Conservation (phyloP, 2,113 vertebrate genomes). For the Coracopsis vasa region DNA sequence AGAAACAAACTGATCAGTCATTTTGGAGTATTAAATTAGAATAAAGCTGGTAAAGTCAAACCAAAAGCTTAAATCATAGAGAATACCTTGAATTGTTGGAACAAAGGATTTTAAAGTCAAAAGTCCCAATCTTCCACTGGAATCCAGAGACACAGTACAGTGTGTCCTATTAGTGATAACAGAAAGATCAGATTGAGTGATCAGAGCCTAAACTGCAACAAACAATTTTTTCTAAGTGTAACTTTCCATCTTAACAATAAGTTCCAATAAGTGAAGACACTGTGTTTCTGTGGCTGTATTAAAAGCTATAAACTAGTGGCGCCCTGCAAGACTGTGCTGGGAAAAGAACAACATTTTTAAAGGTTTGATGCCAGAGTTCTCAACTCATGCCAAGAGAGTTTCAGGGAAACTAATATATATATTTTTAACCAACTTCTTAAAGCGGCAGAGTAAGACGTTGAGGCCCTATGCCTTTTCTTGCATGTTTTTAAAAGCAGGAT, state of each 20-base stretch:
- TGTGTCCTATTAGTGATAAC: neutral
- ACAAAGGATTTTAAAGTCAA: neutral
- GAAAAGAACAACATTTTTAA: slow-evolving; percentile 26
- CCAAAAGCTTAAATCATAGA: neutral
- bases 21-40: neutral
- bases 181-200: neutral
- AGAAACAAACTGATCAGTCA: neutral
- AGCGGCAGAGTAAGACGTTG: neutral
- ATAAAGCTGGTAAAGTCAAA: neutral
- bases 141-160: neutral
- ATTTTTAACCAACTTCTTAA: slow-evolving; percentile 40
- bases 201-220: neutral
- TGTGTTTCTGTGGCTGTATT: neutral
- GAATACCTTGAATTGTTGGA: neutral
- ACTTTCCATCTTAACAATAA: neutral
- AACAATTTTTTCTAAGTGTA: neutral
- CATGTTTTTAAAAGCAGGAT: neutral
- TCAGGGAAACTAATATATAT: neutral
- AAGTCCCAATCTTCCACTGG: neutral
- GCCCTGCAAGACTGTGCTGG: neutral
- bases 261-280: neutral
- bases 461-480: neutral
- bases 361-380: slow-evolving; percentile 1
- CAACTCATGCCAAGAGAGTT: neutral
- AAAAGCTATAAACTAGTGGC: neutral